phyloP scores from a whole-genome alignment of 2,113 vertebrate genomes.

The Lynx canadensis region DNA sequence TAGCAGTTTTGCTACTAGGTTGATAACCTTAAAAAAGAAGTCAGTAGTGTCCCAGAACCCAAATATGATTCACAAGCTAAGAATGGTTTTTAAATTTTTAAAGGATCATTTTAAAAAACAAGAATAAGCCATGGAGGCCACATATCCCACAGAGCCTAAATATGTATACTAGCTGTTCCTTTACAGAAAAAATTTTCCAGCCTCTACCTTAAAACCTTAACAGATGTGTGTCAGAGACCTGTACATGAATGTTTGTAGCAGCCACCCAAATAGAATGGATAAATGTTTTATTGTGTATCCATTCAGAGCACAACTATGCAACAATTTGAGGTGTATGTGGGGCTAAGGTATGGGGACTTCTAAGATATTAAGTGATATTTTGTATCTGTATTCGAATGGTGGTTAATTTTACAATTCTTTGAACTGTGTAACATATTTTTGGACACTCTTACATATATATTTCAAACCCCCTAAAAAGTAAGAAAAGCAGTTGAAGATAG shows the following conservation, averaged over 20 bases:
- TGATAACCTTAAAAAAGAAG: neutral
- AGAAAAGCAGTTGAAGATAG: neutral
- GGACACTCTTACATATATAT: neutral
- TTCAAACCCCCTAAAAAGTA: neutral
- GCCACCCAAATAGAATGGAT: neutral
- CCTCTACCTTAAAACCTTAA: neutral
- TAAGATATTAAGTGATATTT: neutral
- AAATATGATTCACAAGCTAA: neutral
- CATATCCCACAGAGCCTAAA: neutral
- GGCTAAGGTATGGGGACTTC: neutral
- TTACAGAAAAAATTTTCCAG: neutral
- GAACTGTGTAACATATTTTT: neutral
- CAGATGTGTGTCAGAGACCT: neutral
- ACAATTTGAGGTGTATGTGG: neutral
- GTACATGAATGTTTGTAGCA: neutral
- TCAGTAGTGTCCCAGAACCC: neutral
- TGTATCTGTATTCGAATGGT: neutral
- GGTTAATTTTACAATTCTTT: neutral
- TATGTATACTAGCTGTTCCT: neutral
- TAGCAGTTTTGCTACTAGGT: neutral
- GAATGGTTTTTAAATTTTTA: neutral
- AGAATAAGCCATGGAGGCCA: neutral
- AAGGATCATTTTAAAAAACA: neutral
- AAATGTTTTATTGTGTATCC: neutral
- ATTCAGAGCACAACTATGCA: neutral